Percentiles rank a stretch among this genome's conserved stretches.
Conservation (phyloP, 2,113 vertebrate species). For the Cinclus cinclus region DNA sequence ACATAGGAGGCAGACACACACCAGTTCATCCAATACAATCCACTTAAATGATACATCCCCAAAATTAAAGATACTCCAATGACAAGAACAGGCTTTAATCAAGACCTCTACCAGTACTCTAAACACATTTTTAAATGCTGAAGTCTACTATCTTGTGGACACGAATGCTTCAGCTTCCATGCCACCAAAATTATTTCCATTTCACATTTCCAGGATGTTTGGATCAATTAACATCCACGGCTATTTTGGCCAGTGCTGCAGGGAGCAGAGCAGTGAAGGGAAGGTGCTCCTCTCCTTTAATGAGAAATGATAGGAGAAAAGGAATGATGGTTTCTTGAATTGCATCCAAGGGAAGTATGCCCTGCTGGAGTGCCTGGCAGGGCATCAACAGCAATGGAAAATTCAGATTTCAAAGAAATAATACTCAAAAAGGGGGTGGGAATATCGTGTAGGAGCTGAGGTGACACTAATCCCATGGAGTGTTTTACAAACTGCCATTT, state of each 20-base stretch:
- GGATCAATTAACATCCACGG: neutral
- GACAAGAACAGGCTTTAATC: neutral
- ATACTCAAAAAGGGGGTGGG: neutral
- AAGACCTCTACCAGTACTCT: neutral
- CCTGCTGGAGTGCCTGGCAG: slow-evolving; percentile 64
- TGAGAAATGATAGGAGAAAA: slow-evolving; percentile 46
- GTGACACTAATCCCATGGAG: neutral
- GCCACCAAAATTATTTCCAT: neutral
- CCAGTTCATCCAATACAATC: neutral
- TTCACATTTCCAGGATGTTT: neutral
- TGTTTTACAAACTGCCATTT: neutral
- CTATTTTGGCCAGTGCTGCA: neutral
- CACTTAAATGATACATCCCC: neutral
- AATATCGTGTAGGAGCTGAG: neutral
- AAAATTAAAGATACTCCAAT: neutral
- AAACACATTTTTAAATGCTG: neutral
- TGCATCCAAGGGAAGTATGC: slow-evolving; percentile 65
- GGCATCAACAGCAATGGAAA: slow-evolving; percentile 62
- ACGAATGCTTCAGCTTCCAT: neutral
- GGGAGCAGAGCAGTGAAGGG: neutral
- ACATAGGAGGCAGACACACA: neutral
- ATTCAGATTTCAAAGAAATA: slow-evolving; percentile 62
- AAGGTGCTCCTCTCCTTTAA: slow-evolving; percentile 50
- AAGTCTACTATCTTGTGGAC: neutral
- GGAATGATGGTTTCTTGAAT: slow-evolving; percentile 65